phyloP scores from a whole-genome alignment of 2,797 vertebrate species.

The Eulemur rubriventer region DNA sequence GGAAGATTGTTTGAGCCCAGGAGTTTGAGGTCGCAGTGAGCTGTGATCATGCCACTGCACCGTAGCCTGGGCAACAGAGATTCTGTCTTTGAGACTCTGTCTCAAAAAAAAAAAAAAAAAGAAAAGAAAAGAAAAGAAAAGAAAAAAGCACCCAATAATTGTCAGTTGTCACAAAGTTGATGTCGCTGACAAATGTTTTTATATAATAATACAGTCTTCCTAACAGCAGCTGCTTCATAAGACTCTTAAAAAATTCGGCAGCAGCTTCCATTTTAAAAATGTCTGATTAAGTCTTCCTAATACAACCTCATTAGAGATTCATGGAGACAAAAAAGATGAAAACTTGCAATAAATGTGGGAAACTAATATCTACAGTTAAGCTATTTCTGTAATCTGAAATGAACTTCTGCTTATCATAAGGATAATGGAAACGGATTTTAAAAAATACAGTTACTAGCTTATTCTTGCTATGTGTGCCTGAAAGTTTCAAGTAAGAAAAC shows the following conservation, averaged over 20 bases:
- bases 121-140: background rate
- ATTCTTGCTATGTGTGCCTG: background rate
- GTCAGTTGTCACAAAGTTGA: background rate
- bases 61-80: no score
- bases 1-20: no score
- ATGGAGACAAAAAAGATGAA: constrained; percentile 1
- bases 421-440: constrained; percentile 15
- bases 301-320: background rate
- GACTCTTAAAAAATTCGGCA: background rate
- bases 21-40: no score
- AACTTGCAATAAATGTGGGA: background rate
- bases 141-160: background rate
- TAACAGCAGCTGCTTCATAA: background rate
- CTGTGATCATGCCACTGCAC: no score
- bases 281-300: background rate
- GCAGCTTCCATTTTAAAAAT: background rate
- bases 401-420: background rate
- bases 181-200: background rate
- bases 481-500: background rate
- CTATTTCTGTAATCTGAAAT: constrained; percentile 14
- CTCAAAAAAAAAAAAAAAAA: no score
- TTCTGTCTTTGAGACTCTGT: no score
- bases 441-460: background rate
- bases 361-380: background rate
- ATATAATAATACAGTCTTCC: background rate